These are phyloP conservation scores for Mesocricetus auratus DNA, from an alignment of 2,113 vertebrate genomes.

Conservation along the genomic window DNA sequence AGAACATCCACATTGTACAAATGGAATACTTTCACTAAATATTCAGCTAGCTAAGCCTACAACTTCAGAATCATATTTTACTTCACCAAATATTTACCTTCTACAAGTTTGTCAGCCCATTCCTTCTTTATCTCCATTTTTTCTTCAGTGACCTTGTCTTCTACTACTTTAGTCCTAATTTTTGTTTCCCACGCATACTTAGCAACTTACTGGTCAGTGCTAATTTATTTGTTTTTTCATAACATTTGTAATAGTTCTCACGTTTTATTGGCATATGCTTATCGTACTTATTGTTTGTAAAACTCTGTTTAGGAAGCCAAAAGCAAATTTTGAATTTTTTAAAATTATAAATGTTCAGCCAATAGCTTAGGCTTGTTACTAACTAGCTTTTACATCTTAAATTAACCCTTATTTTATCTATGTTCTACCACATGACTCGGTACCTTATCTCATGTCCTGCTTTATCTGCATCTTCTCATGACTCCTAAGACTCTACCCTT, in stretches of 20 bases:
- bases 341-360: too few species aligned
- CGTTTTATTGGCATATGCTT: neutral
- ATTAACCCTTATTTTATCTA: too few species aligned
- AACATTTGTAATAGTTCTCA: neutral
- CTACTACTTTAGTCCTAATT: neutral
- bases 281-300: neutral
- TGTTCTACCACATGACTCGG: too few species aligned
- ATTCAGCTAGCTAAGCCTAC: neutral
- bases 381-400: too few species aligned
- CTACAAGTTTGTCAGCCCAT: neutral
- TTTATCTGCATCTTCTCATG: too few species aligned
- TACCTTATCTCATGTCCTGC: too few species aligned
- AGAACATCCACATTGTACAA: neutral
- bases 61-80: constrained; percentile 44
- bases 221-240: constrained; percentile 40
- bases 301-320: neutral
- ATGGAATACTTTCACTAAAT: neutral
- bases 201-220: neutral
- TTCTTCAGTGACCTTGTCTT: neutral
- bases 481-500: too few species aligned
- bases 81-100: constrained; percentile 36
- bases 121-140: neutral
- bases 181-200: constrained; percentile 41
- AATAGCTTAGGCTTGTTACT: too few species aligned
- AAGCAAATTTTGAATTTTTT: neutral